Evolutionary conservation across 2,888 invertebrate genomes (phyloP), one percentile per base, ranked within the genome.

Genomic region (Trimorus sp.): DNA sequence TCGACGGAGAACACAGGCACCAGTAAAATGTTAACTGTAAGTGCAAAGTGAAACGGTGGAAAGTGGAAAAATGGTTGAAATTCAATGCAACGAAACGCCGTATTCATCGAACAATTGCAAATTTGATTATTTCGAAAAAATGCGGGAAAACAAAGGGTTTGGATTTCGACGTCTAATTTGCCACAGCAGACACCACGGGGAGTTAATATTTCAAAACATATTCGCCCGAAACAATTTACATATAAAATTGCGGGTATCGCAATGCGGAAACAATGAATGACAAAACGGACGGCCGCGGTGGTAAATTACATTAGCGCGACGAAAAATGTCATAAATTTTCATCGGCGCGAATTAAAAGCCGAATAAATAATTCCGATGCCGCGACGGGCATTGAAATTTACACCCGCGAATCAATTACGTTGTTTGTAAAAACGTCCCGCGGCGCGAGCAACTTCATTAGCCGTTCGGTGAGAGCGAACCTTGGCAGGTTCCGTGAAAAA

Each of bases 151-250:
- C 45, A 45, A 45, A 9, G 45, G n/a, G 26, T 4, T 26, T 26
- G 40, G 40, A 15, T 66, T 54, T 65, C 40, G 51, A 42, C 42
- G 53, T 62, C 14, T 40, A 63, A 42, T 63, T 73, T 48, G n/a
- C 45, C 48, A 62, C 54, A 56, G 9, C 12, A 14, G 36, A 26
- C 37, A 49, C 53, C 48, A 26, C 16, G 51, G 68, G 14, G 51
- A 68, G 49, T 68, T 60, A 65, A 75, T 66, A 59, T 53, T 68
- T 68, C 68, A 60, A 68, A 75, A 59, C 53, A 68, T 75, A 37
- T 68, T 68, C 66, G 68, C 37, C 53, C 53, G 60, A 75, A 75
- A 68, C 51, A 68, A 75, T 75, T 75, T 75, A 60, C 51, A 68
- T 75, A 60, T 66, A 68, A 75, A 75, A 75, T 60, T 75, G 51